Base-by-base conservation (phyloP, 1,140 invertebrate genomes). In the Neodiprion lecontei region DNA sequence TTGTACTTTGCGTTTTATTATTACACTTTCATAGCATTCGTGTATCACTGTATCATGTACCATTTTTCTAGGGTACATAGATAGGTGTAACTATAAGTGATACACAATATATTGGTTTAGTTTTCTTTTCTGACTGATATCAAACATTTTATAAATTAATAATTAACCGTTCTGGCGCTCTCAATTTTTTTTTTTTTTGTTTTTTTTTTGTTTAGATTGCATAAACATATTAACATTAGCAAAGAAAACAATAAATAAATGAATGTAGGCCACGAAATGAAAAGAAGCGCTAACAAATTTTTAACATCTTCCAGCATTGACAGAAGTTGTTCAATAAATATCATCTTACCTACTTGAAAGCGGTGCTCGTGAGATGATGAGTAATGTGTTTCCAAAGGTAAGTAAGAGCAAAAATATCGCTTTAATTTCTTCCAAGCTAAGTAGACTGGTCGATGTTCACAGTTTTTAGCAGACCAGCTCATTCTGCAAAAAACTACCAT, bases 141-240 rank as follows among this genome's bases (percentile, higher is more conserved):
- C 23, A 61, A 61, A 21, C 49, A 73, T 74, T 69, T 76, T 79
- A 73, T 83, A 77, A 81, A 80, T 81, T 81, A 78, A 49, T 85
- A 79, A 81, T 77, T 78, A 78, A 83, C 79, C 79, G 77, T 76
- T 82, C 78, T 80, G 80, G 84, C 82, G 84, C 84, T 85, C 82
- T 85, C 83, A 82, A 78, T 80, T 75, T 61, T 14, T 87, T 87
- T 88, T 17, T 17, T 17, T 17, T 17, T 17, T 17, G 17, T 87
- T 87, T 88, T 87, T 87, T 88, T 87, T 88, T 88, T 88, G 81
- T 86, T 84, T 83, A 86, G 82, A 84, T 77, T 80, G 80, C 81
- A 79, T 69, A 12, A 23, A 69, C 12, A 69, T 40, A 4, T 14
- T 65, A 65, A 65, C 21, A 79, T 76, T 75, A 79, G 83, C 81